phyloP scores from a whole-genome alignment of 2,113 vertebrate species.

The Eulemur rufifrons region DNA sequence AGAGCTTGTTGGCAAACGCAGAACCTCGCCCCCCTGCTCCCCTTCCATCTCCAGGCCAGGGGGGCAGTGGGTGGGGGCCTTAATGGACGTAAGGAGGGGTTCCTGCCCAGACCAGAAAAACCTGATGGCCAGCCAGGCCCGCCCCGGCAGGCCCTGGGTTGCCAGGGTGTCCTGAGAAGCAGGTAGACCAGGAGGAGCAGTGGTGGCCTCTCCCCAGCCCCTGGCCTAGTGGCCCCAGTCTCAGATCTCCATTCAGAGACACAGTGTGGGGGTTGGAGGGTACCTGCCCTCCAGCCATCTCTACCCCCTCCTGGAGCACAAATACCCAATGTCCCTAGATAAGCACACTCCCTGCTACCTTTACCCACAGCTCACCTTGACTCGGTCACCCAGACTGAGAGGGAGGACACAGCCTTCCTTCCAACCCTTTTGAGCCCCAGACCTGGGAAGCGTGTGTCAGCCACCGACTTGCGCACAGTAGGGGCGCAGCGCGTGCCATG shows the following conservation, averaged over 20 bases:
- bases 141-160: background rate
- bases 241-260: background rate
- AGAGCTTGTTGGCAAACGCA: background rate
- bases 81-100: background rate
- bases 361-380: too few species aligned
- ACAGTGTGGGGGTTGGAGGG: background rate
- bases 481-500: background rate
- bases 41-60: background rate
- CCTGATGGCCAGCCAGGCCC: background rate
- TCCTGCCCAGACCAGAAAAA: constrained; percentile 47
- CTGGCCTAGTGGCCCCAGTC: too few species aligned
- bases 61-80: background rate
- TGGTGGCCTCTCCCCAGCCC: too few species aligned
- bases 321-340: background rate
- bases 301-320: background rate
- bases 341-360: background rate
- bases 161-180: background rate
- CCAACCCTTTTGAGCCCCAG: background rate
- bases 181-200: background rate
- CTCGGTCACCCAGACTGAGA: background rate
- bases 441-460: background rate
- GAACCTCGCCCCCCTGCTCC: background rate
- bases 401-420: background rate
- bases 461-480: background rate
- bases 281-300: background rate